phyloP scores from a whole-genome alignment of 1,140 invertebrate genomes.

The Trissolcus basalis region DNA sequence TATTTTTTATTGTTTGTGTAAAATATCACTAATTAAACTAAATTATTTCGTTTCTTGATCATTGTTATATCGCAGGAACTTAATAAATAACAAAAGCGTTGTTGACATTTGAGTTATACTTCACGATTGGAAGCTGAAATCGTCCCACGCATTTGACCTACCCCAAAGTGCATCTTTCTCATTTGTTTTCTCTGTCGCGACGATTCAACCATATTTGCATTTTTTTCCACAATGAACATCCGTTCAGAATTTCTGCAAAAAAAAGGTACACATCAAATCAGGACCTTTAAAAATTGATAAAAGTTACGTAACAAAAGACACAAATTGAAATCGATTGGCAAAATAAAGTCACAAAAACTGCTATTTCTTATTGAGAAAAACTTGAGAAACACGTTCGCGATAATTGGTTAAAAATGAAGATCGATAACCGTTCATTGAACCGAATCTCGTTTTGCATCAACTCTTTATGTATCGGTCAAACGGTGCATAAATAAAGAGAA shows the following conservation, averaged over 20 bases:
- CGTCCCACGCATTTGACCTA: slow-evolving; percentile 1
- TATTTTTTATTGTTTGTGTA: no score
- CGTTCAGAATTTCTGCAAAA: neutral
- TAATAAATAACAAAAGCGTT: no score
- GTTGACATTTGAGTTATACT: neutral
- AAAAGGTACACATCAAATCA: neutral
- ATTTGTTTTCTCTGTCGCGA: slow-evolving; percentile 2
- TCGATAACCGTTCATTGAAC: slow-evolving; percentile 8
- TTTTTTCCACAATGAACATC: neutral
- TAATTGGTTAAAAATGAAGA: slow-evolving; percentile 1
- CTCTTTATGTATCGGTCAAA: neutral
- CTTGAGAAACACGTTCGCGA: neutral
- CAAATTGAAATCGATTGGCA: neutral
- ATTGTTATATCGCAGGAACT: no score
- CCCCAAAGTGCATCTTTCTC: slow-evolving; percentile 2
- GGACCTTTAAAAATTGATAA: neutral
- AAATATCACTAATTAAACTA: no score
- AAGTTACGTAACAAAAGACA: neutral
- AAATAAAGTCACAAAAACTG: no score
- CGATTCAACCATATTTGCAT: neutral
- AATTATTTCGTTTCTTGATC: no score
- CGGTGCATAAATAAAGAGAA: neutral
- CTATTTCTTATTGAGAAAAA: neutral
- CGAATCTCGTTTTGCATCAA: neutral
- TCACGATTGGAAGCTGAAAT: neutral